Evolutionary conservation across 2,113 vertebrate genomes (phyloP), one percentile per base, ranked within the genome.

Genomic region (Chaetorhynchus papuensis): DNA sequence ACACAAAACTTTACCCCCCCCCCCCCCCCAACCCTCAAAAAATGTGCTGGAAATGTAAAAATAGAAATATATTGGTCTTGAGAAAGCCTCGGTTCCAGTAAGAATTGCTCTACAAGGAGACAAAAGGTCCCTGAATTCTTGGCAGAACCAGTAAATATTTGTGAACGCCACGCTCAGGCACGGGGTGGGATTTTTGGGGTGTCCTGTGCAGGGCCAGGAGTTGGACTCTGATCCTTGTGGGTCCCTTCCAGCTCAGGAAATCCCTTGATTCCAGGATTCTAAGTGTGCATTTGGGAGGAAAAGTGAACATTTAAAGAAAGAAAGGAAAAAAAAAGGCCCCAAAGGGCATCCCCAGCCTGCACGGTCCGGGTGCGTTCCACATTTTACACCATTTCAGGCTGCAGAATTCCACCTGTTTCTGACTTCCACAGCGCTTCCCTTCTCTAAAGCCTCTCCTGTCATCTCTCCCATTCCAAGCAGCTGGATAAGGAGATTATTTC

Each of bases 341-440:
- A 13, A 26, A 7, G 3, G 9, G 12, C 2, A 5, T 7, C 9
- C 33, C 37, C 27, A 19, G 44, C 21, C 71, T 59, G 71, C 52
- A 7, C 0, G 31, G 4, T 1, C 42, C 21, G 1, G 44, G 18
- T 3, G 56, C 11, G 4, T 16, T n/a, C 10, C 21, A 0, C 5
- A 3, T 15, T 65, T 61, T 7, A 10, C 28, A 26, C 20, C 10
- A 11, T 3, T 33, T 1, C 52, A 19, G 23, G 26, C 54, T 18
- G 26, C 26, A 21, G 50, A 33, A 21, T 54, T 49, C 61, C 33
- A 27, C 1, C 2, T 20, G 7, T 17, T 22, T 21, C 68, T 22
- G 49, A 2, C 6, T 50, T 33, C 5, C 4, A 11, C 42, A 7
- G 27, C 23, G 18, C 9, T 39, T 8, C 13, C 24, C 16, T 41